phyloP scores from a whole-genome alignment of 2,888 invertebrate species.

The Acleris cristana region DNA sequence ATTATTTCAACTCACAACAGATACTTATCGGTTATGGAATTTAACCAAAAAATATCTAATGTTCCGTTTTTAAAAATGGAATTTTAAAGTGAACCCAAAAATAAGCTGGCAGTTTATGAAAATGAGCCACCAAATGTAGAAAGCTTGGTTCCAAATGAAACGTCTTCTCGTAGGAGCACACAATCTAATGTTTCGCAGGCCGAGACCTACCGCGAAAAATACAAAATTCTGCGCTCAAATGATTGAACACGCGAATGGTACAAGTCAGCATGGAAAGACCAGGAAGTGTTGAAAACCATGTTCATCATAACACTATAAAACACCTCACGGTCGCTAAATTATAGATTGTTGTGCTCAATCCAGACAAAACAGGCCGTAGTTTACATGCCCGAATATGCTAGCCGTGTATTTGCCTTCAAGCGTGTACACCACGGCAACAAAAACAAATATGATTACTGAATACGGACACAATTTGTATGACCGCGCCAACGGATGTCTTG shows the following conservation, averaged over 20 bases:
- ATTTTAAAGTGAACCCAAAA: constrained; percentile 14
- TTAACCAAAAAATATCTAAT: not conserved
- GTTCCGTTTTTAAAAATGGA: not conserved
- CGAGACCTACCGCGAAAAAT: constrained; percentile 25
- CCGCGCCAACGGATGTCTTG: not conserved
- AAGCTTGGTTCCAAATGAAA: constrained; percentile 9
- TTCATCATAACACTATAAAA: constrained; percentile 12
- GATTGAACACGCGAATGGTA: constrained; percentile 13
- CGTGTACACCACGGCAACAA: constrained; percentile 19
- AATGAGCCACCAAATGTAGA: constrained; percentile 14
- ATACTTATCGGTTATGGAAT: constrained; percentile 1
- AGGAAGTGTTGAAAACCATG: not conserved
- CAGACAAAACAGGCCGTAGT: constrained; percentile 18
- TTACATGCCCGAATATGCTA: constrained; percentile 3
- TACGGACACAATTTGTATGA: constrained; percentile 13
- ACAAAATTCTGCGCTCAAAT: constrained; percentile 21
- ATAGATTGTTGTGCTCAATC: constrained; percentile 11
- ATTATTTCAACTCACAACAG: constrained; percentile 5
- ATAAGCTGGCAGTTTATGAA: constrained; percentile 9
- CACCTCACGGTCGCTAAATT: constrained; percentile 17
- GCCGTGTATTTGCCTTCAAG: constrained; percentile 1
- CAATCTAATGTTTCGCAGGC: constrained; percentile 10
- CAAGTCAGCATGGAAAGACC: not conserved
- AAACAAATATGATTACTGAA: constrained; percentile 7
- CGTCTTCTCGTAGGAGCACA: constrained; percentile 18